Evolutionary conservation across 2,888 invertebrate species (phyloP).

Genomic region (Colletes collaris): DNA sequence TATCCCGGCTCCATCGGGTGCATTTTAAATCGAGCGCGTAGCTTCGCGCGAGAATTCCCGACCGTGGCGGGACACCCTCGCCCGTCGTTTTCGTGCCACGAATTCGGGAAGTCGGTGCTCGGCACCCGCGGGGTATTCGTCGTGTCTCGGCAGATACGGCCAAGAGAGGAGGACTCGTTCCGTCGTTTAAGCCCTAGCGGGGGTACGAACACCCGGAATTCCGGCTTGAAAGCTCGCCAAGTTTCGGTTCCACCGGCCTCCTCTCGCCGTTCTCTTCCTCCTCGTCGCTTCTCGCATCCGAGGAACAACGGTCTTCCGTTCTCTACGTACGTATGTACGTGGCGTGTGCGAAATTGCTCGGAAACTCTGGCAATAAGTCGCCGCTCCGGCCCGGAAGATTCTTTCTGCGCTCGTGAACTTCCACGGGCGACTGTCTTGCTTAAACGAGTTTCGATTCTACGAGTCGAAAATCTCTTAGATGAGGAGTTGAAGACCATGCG

Average conservation of each 20-base stretch:
- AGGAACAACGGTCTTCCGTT: constrained; percentile 42
- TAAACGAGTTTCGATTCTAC: constrained; percentile 9
- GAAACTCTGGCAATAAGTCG: constrained; percentile 61
- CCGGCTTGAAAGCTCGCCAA: constrained; percentile 58
- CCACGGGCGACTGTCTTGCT: not conserved
- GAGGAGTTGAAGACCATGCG: too few relatives aligned
- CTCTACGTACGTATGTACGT: constrained; percentile 29
- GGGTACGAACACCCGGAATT: constrained; percentile 50
- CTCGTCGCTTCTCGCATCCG: constrained; percentile 43
- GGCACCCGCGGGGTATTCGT: constrained; percentile 32
- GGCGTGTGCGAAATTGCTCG: constrained; percentile 56
- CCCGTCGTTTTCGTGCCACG: constrained; percentile 50
- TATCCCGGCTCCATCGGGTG: constrained; percentile 19
- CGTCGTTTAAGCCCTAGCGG: constrained; percentile 51
- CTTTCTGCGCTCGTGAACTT: constrained; percentile 6
- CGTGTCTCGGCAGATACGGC: constrained; percentile 31
- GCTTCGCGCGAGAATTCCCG: constrained; percentile 43
- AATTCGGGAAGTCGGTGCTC: constrained; percentile 52
- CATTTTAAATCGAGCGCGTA: constrained; percentile 43
- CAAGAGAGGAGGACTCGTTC: constrained; percentile 29
- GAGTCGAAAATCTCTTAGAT: too few relatives aligned
- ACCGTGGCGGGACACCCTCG: not conserved
- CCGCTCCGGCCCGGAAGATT: constrained; percentile 19
- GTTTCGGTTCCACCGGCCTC: constrained; percentile 42
- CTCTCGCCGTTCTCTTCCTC: constrained; percentile 19